Percentiles rank a stretch among this genome's conserved stretches.
Conservation (phyloP, 2,888 invertebrate species). For the Reticulitermes lucifugus region DNA sequence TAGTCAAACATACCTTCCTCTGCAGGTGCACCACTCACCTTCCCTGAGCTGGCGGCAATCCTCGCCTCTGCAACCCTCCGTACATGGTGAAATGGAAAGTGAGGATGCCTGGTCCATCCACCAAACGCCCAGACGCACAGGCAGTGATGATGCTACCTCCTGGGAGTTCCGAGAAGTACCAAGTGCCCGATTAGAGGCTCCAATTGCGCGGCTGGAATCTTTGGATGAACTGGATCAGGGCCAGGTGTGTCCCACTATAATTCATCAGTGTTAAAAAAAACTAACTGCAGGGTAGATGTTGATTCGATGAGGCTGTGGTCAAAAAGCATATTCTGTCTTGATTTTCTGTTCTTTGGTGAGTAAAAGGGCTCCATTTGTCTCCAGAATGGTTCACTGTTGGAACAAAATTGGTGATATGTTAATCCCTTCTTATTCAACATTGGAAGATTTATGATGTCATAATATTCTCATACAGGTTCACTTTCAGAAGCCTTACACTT, state of each 20-base stretch:
- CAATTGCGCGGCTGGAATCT: conserved; percentile 75
- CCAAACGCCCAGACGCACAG: conserved; percentile 9
- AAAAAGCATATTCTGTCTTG: no score
- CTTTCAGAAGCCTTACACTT: no score
- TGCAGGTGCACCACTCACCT: conserved; percentile 44
- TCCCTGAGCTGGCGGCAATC: conserved; percentile 43
- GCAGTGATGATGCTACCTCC: conserved; percentile 28
- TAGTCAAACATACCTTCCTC: neutral
- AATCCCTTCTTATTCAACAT: no score
- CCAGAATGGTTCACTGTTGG: no score
- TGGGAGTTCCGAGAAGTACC: conserved; percentile 47
- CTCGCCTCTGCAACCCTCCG: conserved; percentile 36
- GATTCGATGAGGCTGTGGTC: no score
- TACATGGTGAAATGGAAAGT: conserved; percentile 30
- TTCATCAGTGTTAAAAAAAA: no score
- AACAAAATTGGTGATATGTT: no score
- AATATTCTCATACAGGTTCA: no score
- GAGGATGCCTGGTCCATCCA: conserved; percentile 42
- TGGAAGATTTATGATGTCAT: no score
- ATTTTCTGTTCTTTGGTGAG: no score
- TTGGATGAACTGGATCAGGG: conserved; percentile 70
- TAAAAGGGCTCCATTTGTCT: no score
- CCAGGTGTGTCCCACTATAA: neutral
- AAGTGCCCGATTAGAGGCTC: conserved; percentile 61
- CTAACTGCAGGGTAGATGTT: no score